Evolutionary conservation across 2,888 invertebrate species (phyloP).

Genomic region (Plebejus melissa): DNA sequence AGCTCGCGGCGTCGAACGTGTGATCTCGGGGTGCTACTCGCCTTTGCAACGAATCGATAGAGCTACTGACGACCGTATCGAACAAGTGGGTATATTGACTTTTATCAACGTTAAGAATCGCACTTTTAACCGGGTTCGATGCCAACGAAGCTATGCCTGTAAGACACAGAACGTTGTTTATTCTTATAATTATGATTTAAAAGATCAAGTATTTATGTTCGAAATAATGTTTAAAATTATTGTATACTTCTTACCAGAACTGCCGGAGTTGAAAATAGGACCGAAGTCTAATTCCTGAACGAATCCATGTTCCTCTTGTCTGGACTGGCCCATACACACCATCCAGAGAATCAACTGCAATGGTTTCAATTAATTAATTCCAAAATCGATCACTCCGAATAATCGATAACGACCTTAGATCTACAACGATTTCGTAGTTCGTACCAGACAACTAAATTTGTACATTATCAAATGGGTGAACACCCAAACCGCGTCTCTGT

Average conservation of each 20-base stretch:
- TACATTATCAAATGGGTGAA: conserved; percentile 64
- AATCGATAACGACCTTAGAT: conserved; percentile 20
- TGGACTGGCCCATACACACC: conserved; percentile 57
- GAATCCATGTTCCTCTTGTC: conserved; percentile 63
- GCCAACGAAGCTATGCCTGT: conserved; percentile 69
- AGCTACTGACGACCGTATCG: conserved; percentile 72
- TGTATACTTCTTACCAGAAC: conserved; percentile 51
- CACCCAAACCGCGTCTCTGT: conserved; percentile 56
- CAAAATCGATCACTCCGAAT: not conserved
- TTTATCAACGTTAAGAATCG: conserved; percentile 68
- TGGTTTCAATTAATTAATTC: conserved; percentile 37
- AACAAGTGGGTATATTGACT: conserved; percentile 68
- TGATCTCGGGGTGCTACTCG: conserved; percentile 62
- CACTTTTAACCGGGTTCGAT: conserved; percentile 65
- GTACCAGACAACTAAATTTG: conserved; percentile 65
- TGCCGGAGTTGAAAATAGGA: conserved; percentile 69
- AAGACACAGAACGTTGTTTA: conserved; percentile 42
- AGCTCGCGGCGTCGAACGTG: conserved; percentile 64
- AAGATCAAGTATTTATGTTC: conserved; percentile 18
- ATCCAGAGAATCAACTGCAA: conserved; percentile 70
- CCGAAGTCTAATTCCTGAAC: conserved; percentile 78
- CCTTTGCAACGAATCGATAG: conserved; percentile 66
- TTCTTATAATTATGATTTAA: conserved; percentile 11
- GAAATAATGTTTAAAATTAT: conserved; percentile 24
- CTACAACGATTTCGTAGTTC: conserved; percentile 51